Base-by-base conservation (phyloP, 2,113 vertebrate genomes). In the Scophthalmus maximus region DNA sequence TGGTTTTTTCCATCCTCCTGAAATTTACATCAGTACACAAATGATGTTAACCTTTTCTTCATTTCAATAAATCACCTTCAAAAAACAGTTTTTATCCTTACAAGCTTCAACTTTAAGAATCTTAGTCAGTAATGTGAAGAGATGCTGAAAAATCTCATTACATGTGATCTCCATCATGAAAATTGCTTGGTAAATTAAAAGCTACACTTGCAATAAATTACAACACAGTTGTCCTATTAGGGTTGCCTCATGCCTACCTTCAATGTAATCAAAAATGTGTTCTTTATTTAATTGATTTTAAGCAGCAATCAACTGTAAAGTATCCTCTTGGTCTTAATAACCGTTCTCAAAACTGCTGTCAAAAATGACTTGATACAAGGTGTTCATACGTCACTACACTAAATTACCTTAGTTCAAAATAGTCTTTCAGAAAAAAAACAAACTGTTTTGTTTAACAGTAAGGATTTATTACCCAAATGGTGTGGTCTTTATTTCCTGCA, bases 401-500 rank as follows among this genome's bases (percentile, higher is more conserved):
- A 15, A 29, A 68, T 56, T 62, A 32, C 11, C 20, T 50, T 15
- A 11, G 23, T 50, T 58, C n/a, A n/a, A n/a, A n/a, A n/a, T n/a
- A n/a, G n/a, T n/a, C n/a, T n/a, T n/a, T n/a, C n/a, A n/a, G n/a
- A n/a, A n/a, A n/a, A n/a, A n/a, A n/a, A n/a, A n/a, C n/a, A n/a
- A n/a, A n/a, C 11, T 52, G 12, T 17, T 11, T 20, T 56, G 53
- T 32, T 34, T 56, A 5, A 9, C 2, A 30, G 14, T 7, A n/a
- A 20, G 27, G 66, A 40, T 30, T 5, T 0, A 32, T 71, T 68
- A 55, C 82, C 65, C 67, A 73, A 25, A 61, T 79, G 55, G 76
- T 29, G 17, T 15, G 15, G 73, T 50, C 7, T 14, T 55, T 20
- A 63, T 62, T 77, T 81, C 66, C 50, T 53, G 17, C 8, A 3